Base-by-base conservation (phyloP, 1,140 invertebrate species). In the Bombus confusus region DNA sequence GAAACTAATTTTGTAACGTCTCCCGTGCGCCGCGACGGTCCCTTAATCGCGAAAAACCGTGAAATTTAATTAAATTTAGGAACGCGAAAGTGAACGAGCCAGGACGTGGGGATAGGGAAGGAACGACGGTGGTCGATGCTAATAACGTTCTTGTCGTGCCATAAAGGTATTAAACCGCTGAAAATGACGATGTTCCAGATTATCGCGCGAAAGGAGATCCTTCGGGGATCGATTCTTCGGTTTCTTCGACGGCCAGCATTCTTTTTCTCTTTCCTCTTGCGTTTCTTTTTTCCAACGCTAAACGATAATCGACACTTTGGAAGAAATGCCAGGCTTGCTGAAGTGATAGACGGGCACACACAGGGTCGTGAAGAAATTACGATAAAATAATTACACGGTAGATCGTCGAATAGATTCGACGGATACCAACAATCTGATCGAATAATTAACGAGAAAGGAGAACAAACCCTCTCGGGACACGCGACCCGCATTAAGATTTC, bases 41-140 rank as follows among this genome's bases (percentile, higher is more conserved):
- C 93, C 92, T 95, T 95, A 94, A 95, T 95, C 94, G 94, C 92
- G 94, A 95, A 95, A 95, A 95, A 95, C 94, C 93, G 93, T 95
- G 94, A 95, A 95, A 94, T 95, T 95, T 95, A 95, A 95, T 95
- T 95, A 95, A 95, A 95, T 95, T 94, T 94, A 94, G 94, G 94
- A 94, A 94, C 91, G 91, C 92, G 92, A 94, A 93, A 94, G 93
- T 92, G 93, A 94, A 94, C 93, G 92, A 92, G 92, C 88, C 91
- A 89, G 88, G 88, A 13, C 87, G 47, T 12, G 57, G 75, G 59
- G 52, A 39, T 43, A 86, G 88, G 88, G 84, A 91, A 87, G 92
- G 90, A 88, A 90, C 87, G 91, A 71, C 86, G 91, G 91, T 91
- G 92, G 88, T 93, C 93, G 92, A 92, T 94, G 91, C 92, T 94